Evolutionary conservation across 2,113 vertebrate species (phyloP).

Genomic region (Edolisoma coerulescens): DNA sequence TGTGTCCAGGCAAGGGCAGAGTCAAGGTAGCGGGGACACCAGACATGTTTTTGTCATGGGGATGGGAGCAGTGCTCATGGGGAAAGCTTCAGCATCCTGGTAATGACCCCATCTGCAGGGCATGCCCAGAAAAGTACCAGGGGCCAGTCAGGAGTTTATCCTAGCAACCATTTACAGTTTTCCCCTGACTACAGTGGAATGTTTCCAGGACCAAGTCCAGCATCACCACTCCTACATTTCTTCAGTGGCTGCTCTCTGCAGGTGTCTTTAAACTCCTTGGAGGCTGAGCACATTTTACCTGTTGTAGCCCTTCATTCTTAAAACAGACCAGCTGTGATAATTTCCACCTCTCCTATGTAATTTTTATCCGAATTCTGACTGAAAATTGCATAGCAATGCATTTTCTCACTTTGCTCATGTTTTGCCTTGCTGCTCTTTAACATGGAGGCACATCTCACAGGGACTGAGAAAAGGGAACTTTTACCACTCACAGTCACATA

Average conservation of each 20-base stretch:
- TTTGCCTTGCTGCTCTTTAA: neutral
- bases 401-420: neutral
- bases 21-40: accelerated
- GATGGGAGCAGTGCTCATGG: neutral
- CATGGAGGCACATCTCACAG: neutral
- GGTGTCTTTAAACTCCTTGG: neutral
- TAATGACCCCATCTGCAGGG: neutral
- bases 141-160: neutral
- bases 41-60: neutral
- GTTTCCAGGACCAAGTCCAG: neutral
- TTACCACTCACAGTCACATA: neutral
- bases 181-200: neutral
- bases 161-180: neutral
- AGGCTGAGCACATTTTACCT: neutral
- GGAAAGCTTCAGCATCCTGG: neutral
- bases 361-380: neutral
- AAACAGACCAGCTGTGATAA: neutral
- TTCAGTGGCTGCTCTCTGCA: neutral
- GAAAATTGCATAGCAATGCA: neutral
- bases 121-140: neutral
- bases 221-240: neutral
- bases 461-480: neutral
- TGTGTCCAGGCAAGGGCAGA: neutral
- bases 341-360: neutral
- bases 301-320: neutral